Evolutionary conservation across 2,797 vertebrate genomes (phyloP).

Genomic region (Chiloscyllium punctatum): DNA sequence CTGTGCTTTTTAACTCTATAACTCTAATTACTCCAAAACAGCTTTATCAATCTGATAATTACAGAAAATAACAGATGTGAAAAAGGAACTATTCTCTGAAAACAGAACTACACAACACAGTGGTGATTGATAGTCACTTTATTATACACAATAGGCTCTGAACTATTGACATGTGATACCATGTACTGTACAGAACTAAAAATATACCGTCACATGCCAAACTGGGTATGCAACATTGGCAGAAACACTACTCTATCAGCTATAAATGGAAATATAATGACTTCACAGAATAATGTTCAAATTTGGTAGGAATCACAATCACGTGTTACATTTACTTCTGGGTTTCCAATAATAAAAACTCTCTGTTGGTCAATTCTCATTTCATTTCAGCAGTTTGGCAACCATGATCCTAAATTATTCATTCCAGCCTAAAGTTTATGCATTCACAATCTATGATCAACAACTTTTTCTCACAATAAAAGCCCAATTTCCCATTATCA

Average conservation of each 20-base stretch:
- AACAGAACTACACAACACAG: neutral
- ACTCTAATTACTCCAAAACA: neutral
- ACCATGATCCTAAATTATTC: neutral
- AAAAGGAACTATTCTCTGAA: neutral
- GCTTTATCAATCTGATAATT: neutral
- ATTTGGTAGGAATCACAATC: neutral
- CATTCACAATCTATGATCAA: neutral
- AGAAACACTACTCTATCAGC: neutral
- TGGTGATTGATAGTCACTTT: neutral
- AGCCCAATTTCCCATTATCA: neutral
- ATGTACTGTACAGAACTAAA: neutral
- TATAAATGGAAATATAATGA: slow-evolving; percentile 13
- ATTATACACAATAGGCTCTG: neutral
- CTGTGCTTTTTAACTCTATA: neutral
- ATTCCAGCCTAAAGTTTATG: neutral
- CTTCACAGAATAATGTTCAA: neutral
- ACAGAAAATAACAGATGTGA: neutral
- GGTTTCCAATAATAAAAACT: neutral
- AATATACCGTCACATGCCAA: slow-evolving; percentile 1
- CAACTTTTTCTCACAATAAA: neutral
- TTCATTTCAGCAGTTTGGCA: neutral
- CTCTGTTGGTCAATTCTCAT: neutral
- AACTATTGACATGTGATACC: neutral
- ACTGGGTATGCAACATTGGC: neutral
- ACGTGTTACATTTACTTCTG: neutral